Evolutionary conservation across 2,797 vertebrate genomes (phyloP).

Genomic region (Melopsittacus undulatus): DNA sequence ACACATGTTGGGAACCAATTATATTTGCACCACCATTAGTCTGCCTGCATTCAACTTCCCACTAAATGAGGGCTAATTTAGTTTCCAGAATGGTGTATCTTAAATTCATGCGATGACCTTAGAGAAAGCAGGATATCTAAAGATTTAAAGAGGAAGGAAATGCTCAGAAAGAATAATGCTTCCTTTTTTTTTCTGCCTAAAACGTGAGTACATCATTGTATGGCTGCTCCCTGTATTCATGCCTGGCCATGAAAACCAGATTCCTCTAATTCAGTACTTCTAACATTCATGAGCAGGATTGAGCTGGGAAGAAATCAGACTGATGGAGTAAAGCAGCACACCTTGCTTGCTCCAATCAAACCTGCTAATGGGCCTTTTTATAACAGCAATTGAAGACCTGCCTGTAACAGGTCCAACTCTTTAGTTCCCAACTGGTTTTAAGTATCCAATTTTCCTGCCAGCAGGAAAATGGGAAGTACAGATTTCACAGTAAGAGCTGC

Average conservation of each 20-base stretch:
- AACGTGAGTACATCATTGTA: neutral
- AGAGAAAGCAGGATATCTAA: slow-evolving; percentile 60
- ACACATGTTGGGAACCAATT: slow-evolving; percentile 83
- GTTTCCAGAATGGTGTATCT: slow-evolving; percentile 77
- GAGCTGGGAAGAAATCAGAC: neutral
- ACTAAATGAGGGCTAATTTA: slow-evolving; percentile 80
- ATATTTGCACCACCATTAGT: slow-evolving; percentile 79
- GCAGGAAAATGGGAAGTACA: slow-evolving; percentile 27
- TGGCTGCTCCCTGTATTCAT: slow-evolving; percentile 10
- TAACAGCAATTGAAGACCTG: neutral
- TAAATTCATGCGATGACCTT: slow-evolving; percentile 78
- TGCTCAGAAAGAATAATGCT: slow-evolving; percentile 49
- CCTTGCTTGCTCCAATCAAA: slow-evolving; percentile 43
- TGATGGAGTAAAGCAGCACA: slow-evolving; percentile 20
- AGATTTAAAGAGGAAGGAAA: slow-evolving; percentile 65
- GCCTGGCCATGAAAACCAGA: slow-evolving; percentile 43
- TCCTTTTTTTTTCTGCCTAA: slow-evolving; percentile 13
- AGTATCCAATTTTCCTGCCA: slow-evolving; percentile 22
- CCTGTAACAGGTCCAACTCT: slow-evolving; percentile 21
- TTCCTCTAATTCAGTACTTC: slow-evolving; percentile 43
- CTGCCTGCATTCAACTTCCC: slow-evolving; percentile 76
- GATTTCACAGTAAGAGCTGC: neutral
- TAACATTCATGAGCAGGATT: slow-evolving; percentile 40
- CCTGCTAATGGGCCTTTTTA: slow-evolving; percentile 12
- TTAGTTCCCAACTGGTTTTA: neutral